Evolutionary conservation across 2,113 vertebrate genomes (phyloP), one percentile per base, ranked within the genome.

Genomic region (Dolichotis patagonum): DNA sequence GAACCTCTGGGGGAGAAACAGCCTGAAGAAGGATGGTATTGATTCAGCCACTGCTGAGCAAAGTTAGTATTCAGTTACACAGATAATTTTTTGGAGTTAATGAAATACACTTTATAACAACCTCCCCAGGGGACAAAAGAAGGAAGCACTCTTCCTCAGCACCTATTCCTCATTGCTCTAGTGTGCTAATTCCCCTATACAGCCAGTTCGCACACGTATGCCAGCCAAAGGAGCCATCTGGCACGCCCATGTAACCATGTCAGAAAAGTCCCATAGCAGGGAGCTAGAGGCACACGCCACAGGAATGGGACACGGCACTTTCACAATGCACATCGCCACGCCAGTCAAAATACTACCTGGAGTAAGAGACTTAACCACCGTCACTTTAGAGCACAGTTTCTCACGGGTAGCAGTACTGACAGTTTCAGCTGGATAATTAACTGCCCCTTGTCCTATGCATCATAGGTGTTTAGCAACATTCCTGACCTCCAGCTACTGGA

Each of bases 41-140:
- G 78, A 92, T 12, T 16, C 81, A 35, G 62, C 85, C 69, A 91
- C 67, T 32, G 26, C 41, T 67, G 80, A 93, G 32, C 28, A 30
- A 95, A 30, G 46, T 5, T 43, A 71, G 82, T 77, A 5, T 85
- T 63, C 91, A 95, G 69, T 62, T 77, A 30, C 56, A 85, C 52
- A 77, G 46, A 81, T 80, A 63, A 56, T 93, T 94, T 54, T 85
- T 82, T 58, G 30, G 49, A 52, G 46, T 62, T 91, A 54, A 71
- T 63, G 38, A 91, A 93, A 95, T 83, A 90, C 1, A 93, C 62
- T 88, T 90, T 20, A 16, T 56, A 96, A 86, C 73, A 75, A 43
- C 49, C 28, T 28, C 60, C 43, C 82, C 35, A 80, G 46, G 26
- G 8, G 13, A 85, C 63, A 88, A 85, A 85, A 92, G 46, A 16